These are phyloP conservation scores for Cherax quadricarinatus DNA, from an alignment of 1,140 invertebrate species.

Conservation along the genomic window DNA sequence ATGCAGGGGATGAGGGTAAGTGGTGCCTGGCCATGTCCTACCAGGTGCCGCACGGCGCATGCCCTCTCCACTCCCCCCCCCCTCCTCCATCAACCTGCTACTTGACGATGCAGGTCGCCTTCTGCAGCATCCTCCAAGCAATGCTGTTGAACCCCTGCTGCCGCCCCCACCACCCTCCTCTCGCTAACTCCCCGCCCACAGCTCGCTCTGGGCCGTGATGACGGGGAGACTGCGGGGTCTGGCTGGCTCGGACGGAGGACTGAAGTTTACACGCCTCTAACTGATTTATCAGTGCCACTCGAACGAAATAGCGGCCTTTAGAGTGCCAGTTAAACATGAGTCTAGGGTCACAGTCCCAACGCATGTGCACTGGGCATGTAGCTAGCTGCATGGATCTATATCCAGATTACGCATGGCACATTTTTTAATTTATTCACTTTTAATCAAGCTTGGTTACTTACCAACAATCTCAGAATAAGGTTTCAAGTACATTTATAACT, in stretches of 20 bases:
- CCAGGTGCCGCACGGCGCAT: conserved; percentile 45
- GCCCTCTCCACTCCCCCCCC: background rate
- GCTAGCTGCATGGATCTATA: conserved; percentile 13
- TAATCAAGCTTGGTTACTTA: background rate
- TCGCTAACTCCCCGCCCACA: background rate
- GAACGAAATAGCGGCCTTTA: background rate
- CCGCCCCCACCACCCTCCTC: background rate
- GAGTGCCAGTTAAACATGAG: background rate
- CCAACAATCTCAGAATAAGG: background rate
- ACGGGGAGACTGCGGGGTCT: background rate
- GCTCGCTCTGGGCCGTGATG: background rate
- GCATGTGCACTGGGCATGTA: conserved; percentile 42
- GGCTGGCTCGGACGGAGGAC: background rate
- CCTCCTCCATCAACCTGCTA: conserved; percentile 13
- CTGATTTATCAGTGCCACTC: background rate
- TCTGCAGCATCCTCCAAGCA: background rate
- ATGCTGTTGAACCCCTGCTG: background rate
- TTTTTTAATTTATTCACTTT: background rate
- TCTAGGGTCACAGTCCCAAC: conserved; percentile 1
- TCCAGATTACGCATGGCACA: background rate
- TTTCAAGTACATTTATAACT: background rate
- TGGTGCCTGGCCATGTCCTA: conserved; percentile 76
- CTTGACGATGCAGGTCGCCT: background rate
- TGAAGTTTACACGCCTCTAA: background rate
- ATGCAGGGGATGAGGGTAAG: conserved; percentile 99